Evolutionary conservation across 2,888 invertebrate species (phyloP).

Genomic region (Desoria tigrina): DNA sequence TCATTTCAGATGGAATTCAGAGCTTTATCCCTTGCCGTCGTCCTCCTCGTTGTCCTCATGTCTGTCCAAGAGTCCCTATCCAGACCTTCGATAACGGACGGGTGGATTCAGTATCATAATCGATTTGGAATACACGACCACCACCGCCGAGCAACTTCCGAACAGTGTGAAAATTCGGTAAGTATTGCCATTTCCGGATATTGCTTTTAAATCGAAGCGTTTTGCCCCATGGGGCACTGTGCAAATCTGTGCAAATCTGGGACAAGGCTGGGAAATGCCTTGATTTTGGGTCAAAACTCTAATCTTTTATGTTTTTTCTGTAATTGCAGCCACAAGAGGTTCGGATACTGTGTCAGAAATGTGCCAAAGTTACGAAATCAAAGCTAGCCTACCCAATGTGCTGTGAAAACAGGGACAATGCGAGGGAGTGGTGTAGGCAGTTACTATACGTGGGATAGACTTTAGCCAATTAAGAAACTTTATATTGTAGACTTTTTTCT

Average conservation of each 20-base stretch:
- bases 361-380: slow-evolving; percentile 66
- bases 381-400: slow-evolving; percentile 64
- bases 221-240: not conserved
- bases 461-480: not conserved
- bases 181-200: slow-evolving; percentile 7
- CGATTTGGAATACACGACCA: slow-evolving; percentile 1
- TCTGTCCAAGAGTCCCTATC: not conserved
- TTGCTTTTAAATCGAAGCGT: not conserved
- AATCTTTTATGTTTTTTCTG: slow-evolving; percentile 34
- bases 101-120: not conserved
- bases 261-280: too few species aligned
- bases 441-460: slow-evolving; percentile 63
- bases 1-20: slow-evolving; percentile 8
- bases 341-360: slow-evolving; percentile 64
- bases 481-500: slow-evolving; percentile 25
- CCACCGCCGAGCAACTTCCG: not conserved
- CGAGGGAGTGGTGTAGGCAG: slow-evolving; percentile 64
- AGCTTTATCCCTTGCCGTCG: not conserved
- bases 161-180: slow-evolving; percentile 19
- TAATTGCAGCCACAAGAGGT: slow-evolving; percentile 59
- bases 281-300: too few species aligned
- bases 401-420: slow-evolving; percentile 63
- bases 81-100: slow-evolving; percentile 7
- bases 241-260: too few species aligned
- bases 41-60: not conserved